Percentiles rank a stretch among this genome's conserved stretches.
Conservation (phyloP, 2,888 invertebrate genomes). For the Sceliomorpha sp. region DNA sequence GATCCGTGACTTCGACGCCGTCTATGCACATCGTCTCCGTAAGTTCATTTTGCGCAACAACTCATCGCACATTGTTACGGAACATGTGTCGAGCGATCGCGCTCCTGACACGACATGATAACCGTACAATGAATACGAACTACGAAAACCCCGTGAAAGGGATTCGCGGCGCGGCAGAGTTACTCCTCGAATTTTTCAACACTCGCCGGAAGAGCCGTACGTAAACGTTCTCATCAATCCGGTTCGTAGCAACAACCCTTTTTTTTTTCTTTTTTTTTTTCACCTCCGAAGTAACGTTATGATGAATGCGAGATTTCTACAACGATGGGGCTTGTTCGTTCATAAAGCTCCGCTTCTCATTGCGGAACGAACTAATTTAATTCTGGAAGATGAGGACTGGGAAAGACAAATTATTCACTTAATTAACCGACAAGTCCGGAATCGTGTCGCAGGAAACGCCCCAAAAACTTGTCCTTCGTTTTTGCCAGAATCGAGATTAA, state of each 20-base stretch:
- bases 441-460: slow-evolving; percentile 31
- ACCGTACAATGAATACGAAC: no score
- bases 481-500: slow-evolving; percentile 40
- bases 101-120: no score
- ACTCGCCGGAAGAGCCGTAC: no score
- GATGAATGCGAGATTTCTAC: slow-evolving; percentile 12
- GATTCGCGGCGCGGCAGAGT: no score
- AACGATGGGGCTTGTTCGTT: slow-evolving; percentile 24
- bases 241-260: no score
- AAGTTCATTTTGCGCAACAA: slow-evolving; percentile 3
- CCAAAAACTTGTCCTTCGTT: slow-evolving; percentile 46
- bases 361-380: slow-evolving; percentile 30
- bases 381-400: slow-evolving; percentile 27
- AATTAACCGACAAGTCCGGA: slow-evolving; percentile 45
- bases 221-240: no score
- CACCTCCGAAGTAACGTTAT: slow-evolving; percentile 21
- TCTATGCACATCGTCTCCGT: not conserved
- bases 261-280: no score
- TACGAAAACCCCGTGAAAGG: no score
- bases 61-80: not conserved
- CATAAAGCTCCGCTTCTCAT: slow-evolving; percentile 25
- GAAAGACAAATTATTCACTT: slow-evolving; percentile 49
- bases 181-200: no score
- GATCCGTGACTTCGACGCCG: slow-evolving; percentile 7
- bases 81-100: no score